Conservation (phyloP, 1,140 invertebrate genomes). For the Maconellicoccus hirsutus region DNA sequence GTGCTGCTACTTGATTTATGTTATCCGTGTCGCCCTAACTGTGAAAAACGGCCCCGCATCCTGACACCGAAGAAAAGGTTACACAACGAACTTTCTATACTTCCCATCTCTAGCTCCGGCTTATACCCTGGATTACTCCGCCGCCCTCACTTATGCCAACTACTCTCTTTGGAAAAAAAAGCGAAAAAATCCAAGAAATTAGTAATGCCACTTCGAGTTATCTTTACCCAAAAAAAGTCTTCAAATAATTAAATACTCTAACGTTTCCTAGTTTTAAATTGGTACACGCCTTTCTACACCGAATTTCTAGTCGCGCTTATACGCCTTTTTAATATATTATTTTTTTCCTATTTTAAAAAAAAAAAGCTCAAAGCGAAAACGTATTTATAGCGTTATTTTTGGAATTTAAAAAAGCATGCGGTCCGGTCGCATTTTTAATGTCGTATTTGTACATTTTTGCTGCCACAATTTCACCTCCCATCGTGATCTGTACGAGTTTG, state of each 20-base stretch:
- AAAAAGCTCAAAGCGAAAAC: neutral
- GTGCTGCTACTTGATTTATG: slow-evolving; percentile 17
- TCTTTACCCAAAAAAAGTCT: neutral
- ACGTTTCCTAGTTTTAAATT: too few relatives aligned
- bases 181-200: neutral
- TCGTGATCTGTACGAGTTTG: neutral
- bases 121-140: neutral
- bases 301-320: too few relatives aligned
- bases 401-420: neutral
- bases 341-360: too few relatives aligned
- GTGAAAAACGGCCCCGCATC: slow-evolving; percentile 21
- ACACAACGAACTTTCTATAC: slow-evolving; percentile 21
- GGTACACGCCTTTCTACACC: too few relatives aligned
- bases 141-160: neutral
- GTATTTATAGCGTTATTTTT: neutral
- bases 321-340: neutral
- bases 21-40: slow-evolving; percentile 19
- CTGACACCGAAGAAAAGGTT: slow-evolving; percentile 15
- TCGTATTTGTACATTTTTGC: neutral
- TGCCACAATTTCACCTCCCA: neutral
- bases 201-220: neutral
- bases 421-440: neutral
- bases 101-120: neutral
- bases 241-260: neutral
- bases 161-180: neutral